Conservation (phyloP, 2,888 invertebrate genomes). For the Pristionchus exspectatus region DNA sequence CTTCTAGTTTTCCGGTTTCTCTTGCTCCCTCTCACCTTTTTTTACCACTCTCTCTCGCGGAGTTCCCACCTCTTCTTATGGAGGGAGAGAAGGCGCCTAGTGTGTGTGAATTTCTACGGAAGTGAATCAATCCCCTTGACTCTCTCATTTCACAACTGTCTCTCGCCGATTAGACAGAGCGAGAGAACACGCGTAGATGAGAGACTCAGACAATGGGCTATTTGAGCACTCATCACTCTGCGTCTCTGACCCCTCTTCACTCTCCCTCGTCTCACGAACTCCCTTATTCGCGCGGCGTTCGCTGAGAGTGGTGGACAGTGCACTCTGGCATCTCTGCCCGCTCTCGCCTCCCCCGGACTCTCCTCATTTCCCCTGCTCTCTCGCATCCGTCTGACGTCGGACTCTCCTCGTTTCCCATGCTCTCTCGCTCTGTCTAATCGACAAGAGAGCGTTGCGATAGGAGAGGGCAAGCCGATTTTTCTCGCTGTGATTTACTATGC, state of each 20-base stretch:
- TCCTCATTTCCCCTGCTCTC: too few species aligned
- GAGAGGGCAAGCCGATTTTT: not conserved
- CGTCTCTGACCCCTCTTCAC: not conserved
- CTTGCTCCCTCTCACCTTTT: not conserved
- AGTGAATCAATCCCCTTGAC: constrained; percentile 17
- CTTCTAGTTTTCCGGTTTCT: not conserved
- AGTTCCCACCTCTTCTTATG: not conserved
- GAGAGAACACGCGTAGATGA: not conserved
- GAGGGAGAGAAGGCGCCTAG: not conserved
- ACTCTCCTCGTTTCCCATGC: too few species aligned
- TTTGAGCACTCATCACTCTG: constrained; percentile 13
- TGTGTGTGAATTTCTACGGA: constrained; percentile 28
- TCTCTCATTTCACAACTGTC: not conserved
- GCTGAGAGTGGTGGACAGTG: constrained; percentile 27
- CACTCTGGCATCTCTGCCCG: constrained; percentile 33
- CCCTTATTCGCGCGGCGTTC: not conserved
- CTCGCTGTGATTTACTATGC: too few species aligned
- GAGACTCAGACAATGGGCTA: not conserved
- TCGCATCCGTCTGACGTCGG: too few species aligned
- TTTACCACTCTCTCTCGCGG: not conserved
- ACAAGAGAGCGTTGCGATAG: not conserved
- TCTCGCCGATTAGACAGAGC: not conserved
- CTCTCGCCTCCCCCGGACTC: not conserved
- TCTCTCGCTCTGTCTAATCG: too few species aligned
- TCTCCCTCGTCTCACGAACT: not conserved